Base-by-base conservation (phyloP, 2,797 vertebrate species). In the Fistularia tabacaria region DNA sequence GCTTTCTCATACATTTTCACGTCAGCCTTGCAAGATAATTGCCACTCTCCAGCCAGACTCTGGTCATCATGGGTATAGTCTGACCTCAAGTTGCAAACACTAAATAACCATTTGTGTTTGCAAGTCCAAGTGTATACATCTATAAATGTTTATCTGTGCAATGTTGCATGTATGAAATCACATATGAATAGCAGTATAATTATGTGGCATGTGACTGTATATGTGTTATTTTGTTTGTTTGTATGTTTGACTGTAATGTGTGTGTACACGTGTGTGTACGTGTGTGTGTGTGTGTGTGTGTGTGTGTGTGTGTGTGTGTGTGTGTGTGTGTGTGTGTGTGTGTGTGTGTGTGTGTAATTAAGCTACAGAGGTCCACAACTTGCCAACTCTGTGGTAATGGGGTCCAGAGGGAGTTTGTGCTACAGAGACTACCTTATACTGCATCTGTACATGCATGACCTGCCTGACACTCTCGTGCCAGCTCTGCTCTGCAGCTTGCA, bases 11-110 rank as follows among this genome's bases (percentile, higher is more conserved):
- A 73, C 70, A 88, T 88, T 86, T 89, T 81, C 76, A 85, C 85
- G 85, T 82, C 87, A 86, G 77, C 88, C 87, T 80, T 77, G 73
- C 58, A 63, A 76, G 74, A 85, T 85, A 83, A 88, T 86, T 90
- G 76, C 81, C 81, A 76, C 73, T 63, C 52, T 71, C 70, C 67
- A 67, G 66, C 71, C 73, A 80, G 76, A 84, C 65, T 62, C 55
- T 75, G 83, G 83, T 84, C 79, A 78, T 70, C 63, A 55, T 52
- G 59, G 76, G 87, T 84, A 77, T 72, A 78, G 73, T 76, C 67
- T 74, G 82, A 82, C 76, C 76, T 79, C 71, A 76, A 79, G 69
- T 77, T 76, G 25, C 25, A 25, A 25, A 25, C 25, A 25, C 25
- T 3, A 25, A 25, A 25, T 25, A 25, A 25, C 25, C 76, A 74